Base-by-base conservation (phyloP, 2,113 vertebrate species). In the Phyllostomus hastatus region DNA sequence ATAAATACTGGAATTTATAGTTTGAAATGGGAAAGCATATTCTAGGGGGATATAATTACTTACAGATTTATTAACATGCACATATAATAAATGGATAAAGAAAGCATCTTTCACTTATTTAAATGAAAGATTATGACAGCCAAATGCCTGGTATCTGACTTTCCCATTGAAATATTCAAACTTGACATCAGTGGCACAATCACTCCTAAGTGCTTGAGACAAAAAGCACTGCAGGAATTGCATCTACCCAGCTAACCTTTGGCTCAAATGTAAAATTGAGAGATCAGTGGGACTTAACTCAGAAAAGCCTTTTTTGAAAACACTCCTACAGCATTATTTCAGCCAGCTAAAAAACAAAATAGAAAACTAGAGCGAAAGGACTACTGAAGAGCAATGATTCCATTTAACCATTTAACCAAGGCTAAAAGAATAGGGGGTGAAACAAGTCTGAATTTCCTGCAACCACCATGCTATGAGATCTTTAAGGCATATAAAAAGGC, bases 391-490 rank as follows among this genome's bases (percentile, higher is more conserved):
- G 9, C 19, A 86, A 26, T 48, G 54, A n/a, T 67, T 93, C 66
- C 4, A 82, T 66, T 81, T 57, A 73, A 54, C 66, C 38, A 14
- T 57, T 52, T 48, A 92, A n/a, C 16, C 31, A 79, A 90, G 4
- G 7, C 52, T 16, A 35, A 67, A 43, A 38, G 35, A 6, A 19
- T 14, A 52, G n/a, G 24, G 50, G 11, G 8, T 89, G 24, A n/a
- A 89, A 79, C 4, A 48, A 52, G 11, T 75, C 59, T 5, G 24
- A 33, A 26, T 88, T 82, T 9, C 43, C 20, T 70, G 6, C 17
- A 15, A 31, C 26, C 12, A 7, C 3, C 4, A 0, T 7, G 16
- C 11, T 24, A 12, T 11, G 7, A n/a, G n/a, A 24, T 28, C 20
- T 12, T 11, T 24, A 69, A 31, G 28, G 31, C 10, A 46, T 35